A percentile compares a stretch with the other conserved stretches of the same genome.
phyloP scores from a whole-genome alignment of 1,140 invertebrate genomes.

The Pseudomyrmex flavicornis region DNA sequence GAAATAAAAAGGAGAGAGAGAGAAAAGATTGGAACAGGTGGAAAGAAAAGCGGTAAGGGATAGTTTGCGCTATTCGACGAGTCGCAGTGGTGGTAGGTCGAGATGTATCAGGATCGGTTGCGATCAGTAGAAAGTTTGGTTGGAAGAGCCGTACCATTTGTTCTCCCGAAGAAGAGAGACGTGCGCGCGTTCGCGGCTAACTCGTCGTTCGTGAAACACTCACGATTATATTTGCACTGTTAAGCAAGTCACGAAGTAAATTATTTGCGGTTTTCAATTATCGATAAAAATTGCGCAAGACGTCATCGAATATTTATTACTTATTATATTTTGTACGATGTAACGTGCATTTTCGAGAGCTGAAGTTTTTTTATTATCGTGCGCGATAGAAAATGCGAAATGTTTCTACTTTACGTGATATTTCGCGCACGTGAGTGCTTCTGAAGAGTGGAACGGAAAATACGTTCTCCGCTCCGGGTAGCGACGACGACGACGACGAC shows the following conservation, averaged over 20 bases:
- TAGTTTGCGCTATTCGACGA: conserved; percentile 59
- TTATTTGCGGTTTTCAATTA: not conserved
- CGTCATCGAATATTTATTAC: not conserved
- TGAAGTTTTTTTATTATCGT: not conserved
- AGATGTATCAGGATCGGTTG: conserved; percentile 47
- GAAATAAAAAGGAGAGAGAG: not conserved
- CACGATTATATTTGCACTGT: not conserved
- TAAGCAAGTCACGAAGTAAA: not conserved
- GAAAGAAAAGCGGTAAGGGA: conserved; percentile 43
- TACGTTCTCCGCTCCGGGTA: too few species aligned
- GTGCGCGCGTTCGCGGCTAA: conserved; percentile 1
- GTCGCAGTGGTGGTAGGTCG: conserved; percentile 22
- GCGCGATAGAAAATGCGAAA: not conserved
- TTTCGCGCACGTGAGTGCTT: not conserved
- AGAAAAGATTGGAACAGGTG: conserved; percentile 3
- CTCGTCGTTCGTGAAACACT: not conserved
- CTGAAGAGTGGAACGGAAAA: not conserved
- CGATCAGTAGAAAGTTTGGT: conserved; percentile 52
- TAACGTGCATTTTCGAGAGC: not conserved
- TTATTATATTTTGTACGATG: not conserved
- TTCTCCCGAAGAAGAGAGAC: conserved; percentile 14
- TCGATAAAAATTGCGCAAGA: not conserved
- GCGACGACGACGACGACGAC: too few species aligned
- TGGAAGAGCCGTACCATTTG: conserved; percentile 25
- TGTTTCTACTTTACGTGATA: not conserved